Evolutionary conservation across 2,797 vertebrate genomes (phyloP).

Genomic region (Artibeus lituratus): DNA sequence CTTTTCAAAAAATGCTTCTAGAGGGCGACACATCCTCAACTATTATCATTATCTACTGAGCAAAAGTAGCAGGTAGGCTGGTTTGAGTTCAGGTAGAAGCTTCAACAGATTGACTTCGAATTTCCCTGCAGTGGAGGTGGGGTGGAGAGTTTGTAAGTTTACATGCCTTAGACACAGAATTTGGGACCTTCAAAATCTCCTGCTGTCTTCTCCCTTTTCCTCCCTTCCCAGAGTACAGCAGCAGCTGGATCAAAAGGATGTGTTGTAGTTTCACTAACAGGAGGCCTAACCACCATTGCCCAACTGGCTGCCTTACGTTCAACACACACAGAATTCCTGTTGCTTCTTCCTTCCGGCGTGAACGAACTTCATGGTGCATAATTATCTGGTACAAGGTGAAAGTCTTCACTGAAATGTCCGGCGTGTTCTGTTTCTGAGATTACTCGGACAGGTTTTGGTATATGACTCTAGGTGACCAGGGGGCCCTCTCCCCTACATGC

Average conservation of each 20-base stretch:
- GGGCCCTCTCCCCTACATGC: slow-evolving; percentile 39
- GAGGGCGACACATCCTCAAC: not conserved
- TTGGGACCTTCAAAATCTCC: not conserved
- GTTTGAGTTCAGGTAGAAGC: slow-evolving; percentile 13
- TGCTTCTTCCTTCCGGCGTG: slow-evolving; percentile 1
- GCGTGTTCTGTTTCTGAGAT: slow-evolving; percentile 30
- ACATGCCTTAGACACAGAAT: not conserved
- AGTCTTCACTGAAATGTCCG: slow-evolving; percentile 38
- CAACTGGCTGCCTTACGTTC: not conserved
- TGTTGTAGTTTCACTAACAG: not conserved
- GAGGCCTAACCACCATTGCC: not conserved
- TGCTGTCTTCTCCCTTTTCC: not conserved
- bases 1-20: not conserved
- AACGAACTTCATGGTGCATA: slow-evolving; percentile 25
- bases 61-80: not conserved
- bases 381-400: not conserved
- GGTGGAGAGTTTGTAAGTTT: not conserved
- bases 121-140: not conserved
- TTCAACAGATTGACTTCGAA: not conserved
- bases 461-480: slow-evolving; percentile 54
- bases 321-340: not conserved
- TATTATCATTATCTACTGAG: not conserved
- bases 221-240: not conserved
- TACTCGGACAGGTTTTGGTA: slow-evolving; percentile 25
- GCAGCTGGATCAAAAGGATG: not conserved